Conservation (phyloP, 2,113 vertebrate species). For the Misgurnus mizolepis region DNA sequence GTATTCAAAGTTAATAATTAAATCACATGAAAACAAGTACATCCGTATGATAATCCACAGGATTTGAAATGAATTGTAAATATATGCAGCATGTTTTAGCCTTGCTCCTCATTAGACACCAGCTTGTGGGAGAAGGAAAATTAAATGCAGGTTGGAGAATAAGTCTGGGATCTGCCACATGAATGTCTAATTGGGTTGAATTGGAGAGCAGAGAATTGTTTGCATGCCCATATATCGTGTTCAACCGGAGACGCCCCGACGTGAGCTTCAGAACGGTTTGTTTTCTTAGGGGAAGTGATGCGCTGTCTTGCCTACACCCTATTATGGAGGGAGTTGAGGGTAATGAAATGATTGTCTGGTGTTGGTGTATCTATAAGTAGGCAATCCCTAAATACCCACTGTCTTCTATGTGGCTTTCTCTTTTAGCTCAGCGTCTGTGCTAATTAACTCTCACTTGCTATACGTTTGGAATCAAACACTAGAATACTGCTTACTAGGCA, state of each 20-base stretch:
- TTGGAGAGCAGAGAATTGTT: slow-evolving; percentile 9
- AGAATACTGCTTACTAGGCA: background rate
- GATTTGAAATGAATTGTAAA: slow-evolving; percentile 63
- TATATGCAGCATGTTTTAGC: slow-evolving; percentile 67
- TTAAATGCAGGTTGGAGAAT: slow-evolving; percentile 70
- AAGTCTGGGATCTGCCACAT: slow-evolving; percentile 59
- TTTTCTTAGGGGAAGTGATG: slow-evolving; percentile 61
- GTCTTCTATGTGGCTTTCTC: slow-evolving; percentile 69
- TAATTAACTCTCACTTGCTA: slow-evolving; percentile 68
- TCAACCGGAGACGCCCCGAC: background rate
- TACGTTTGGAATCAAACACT: slow-evolving; percentile 37
- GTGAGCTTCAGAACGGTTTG: slow-evolving; percentile 59
- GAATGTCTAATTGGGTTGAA: slow-evolving; percentile 71
- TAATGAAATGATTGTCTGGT: slow-evolving; percentile 80
- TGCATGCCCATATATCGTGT: background rate
- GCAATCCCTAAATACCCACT: slow-evolving; percentile 62
- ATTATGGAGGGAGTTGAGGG: slow-evolving; percentile 71
- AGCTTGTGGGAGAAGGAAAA: slow-evolving; percentile 67
- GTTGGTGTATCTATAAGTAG: slow-evolving; percentile 70
- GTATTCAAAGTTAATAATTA: slow-evolving; percentile 21
- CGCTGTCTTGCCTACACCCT: slow-evolving; percentile 54
- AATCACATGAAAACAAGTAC: slow-evolving; percentile 27
- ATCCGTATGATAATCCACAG: slow-evolving; percentile 66
- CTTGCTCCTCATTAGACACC: slow-evolving; percentile 70
- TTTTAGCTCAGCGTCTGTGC: slow-evolving; percentile 59